A percentile compares a stretch with the other conserved stretches of the same genome.
phyloP scores from a whole-genome alignment of 92 coral and sea anemone species.

The Isaurus tuberculatus region DNA sequence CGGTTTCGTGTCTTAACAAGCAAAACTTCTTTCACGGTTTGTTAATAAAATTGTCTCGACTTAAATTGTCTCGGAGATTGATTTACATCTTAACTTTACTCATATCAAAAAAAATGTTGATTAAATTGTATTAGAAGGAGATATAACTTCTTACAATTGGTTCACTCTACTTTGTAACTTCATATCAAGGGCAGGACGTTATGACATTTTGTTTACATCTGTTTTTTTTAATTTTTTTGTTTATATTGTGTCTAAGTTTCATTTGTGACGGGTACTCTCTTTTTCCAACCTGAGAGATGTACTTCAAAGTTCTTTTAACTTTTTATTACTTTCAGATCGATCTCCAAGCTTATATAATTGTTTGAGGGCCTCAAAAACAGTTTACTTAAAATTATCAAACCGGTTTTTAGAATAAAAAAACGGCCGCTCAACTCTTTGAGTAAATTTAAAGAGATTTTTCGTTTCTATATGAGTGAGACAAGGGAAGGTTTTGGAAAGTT shows the following conservation, averaged over 20 bases:
- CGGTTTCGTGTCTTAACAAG: constrained; percentile 1
- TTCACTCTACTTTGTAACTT: not conserved
- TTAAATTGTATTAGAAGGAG: constrained; percentile 3
- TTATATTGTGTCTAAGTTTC: not conserved
- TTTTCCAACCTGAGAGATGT: not conserved
- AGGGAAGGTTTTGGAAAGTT: no score
- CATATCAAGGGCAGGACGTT: not conserved
- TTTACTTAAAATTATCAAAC: not conserved
- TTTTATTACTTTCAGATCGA: constrained; percentile 5
- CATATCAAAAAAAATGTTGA: not conserved
- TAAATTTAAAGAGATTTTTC: no score
- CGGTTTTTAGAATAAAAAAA: no score
- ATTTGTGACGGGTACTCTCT: not conserved
- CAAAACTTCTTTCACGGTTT: not conserved
- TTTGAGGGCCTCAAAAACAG: not conserved
- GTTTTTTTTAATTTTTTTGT: constrained; percentile 6
- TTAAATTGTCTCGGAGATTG: not conserved
- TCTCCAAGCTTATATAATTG: not conserved
- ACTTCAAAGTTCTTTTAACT: not conserved
- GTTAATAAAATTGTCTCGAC: not conserved
- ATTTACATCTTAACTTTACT: constrained; percentile 9
- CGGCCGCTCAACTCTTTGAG: no score
- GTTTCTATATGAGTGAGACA: no score
- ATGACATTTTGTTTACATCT: constrained; percentile 41
- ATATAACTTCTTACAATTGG: not conserved